Evolutionary conservation across 2,797 vertebrate genomes (phyloP).

Genomic region (Arvicola amphibius): DNA sequence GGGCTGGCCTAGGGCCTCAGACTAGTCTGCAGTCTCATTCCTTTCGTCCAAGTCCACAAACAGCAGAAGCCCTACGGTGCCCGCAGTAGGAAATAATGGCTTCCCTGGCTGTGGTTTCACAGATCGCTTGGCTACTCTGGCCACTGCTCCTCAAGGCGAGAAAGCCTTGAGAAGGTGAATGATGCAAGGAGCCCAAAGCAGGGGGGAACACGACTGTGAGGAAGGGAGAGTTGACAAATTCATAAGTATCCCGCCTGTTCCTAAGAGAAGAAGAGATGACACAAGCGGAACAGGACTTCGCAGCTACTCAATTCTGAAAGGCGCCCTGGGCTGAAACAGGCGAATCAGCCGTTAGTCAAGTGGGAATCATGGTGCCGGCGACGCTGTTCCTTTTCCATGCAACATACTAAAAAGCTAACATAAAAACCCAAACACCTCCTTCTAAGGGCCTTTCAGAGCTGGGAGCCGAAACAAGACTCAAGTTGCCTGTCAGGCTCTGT

Average conservation of each 20-base stretch:
- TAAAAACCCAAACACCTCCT: not conserved
- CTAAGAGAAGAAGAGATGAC: accelerated
- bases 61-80: not conserved
- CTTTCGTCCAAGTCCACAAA: not conserved
- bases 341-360: not conserved
- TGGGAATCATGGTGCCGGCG: not conserved
- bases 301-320: not conserved
- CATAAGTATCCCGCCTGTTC: not conserved
- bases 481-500: not conserved
- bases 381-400: not conserved
- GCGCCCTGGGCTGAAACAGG: not conserved
- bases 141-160: not conserved
- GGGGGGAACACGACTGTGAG: not conserved
- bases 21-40: not conserved
- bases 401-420: not conserved
- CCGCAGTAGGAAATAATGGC: not conserved
- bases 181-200: not conserved
- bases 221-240: not conserved
- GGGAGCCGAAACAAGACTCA: not conserved
- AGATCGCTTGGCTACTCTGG: not conserved
- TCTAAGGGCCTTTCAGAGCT: not conserved
- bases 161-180: not conserved
- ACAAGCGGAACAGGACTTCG: not conserved
- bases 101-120: not conserved
- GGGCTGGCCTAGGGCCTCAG: not conserved